Conservation (phyloP, 2,888 invertebrate genomes). For the Coelinius sp. region DNA sequence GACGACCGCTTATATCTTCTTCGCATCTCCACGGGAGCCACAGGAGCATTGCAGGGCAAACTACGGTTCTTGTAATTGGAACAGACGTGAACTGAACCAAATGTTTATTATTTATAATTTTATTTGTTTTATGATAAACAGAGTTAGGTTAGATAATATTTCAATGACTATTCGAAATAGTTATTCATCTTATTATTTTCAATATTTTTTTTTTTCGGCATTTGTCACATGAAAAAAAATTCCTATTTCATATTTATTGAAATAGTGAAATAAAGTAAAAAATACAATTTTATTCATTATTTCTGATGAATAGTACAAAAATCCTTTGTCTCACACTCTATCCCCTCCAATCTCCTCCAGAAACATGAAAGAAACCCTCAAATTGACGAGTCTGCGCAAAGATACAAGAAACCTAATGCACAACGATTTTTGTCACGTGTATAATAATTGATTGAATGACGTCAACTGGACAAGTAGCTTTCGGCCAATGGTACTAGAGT, state of each 20-base stretch:
- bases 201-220: too few relatives aligned
- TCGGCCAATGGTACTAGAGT: slow-evolving; percentile 43
- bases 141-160: too few relatives aligned
- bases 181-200: too few relatives aligned
- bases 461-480: slow-evolving; percentile 47
- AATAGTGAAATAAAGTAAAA: too few relatives aligned
- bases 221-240: too few relatives aligned
- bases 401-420: slow-evolving; percentile 5
- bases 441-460: slow-evolving; percentile 55
- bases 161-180: too few relatives aligned
- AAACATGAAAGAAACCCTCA: slow-evolving; percentile 11
- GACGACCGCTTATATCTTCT: slow-evolving; percentile 46
- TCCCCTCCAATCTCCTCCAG: not conserved
- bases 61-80: slow-evolving; percentile 1
- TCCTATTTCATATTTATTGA: too few relatives aligned
- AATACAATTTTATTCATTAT: too few relatives aligned
- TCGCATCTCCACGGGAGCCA: slow-evolving; percentile 17
- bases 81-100: not conserved
- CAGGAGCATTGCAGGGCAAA: not conserved
- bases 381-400: slow-evolving; percentile 24
- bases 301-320: too few relatives aligned
- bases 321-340: not conserved
- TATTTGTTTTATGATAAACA: not conserved
- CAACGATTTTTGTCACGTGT: slow-evolving; percentile 46
- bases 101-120: not conserved